Base-by-base conservation (phyloP, 2,113 vertebrate species). In the Regulus satrapa region DNA sequence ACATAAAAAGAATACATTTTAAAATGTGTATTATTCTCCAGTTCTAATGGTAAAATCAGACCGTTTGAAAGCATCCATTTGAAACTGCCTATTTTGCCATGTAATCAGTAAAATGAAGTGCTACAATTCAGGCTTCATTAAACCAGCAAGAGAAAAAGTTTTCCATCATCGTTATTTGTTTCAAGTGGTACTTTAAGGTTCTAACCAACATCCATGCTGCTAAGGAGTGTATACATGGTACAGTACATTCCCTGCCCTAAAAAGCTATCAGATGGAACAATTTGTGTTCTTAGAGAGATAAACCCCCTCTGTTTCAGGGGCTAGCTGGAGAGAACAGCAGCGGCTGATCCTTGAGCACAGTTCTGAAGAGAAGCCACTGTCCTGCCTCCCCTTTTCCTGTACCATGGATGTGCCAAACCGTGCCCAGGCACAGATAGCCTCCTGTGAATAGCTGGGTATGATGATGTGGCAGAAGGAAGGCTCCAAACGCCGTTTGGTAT, bases 331-430 rank as follows among this genome's bases (percentile, higher is more conserved):
- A 31, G 5, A 45, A 9, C 23, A 46, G 56, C 63, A 40, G 51
- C 0, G 1, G 61, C 56, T 25, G 34, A 3, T 38, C 1, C 25
- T 20, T 10, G 18, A 55, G 54, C 26, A 12, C 41, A 38, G 75
- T 49, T 73, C 59, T 45, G 4, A 7, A 3, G 20, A 2, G 3
- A 17, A 45, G 38, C 29, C 0, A 0, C 20, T 4, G 4, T 31
- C 17, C 20, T 3, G 43, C 10, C 0, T 9, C 13, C 32, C 29
- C 49, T 49, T 9, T 5, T 36, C 43, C 21, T 9, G 14, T 10
- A 3, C 26, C 52, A 3, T 0, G 14, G 46, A 4, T 24, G 16
- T 32, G 14, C 26, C 19, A 11, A 7, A 5, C 5, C 46, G 23
- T 14, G 26, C 51, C 10, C 36, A 5, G 4, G 28, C 41, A 14